Percentiles rank a stretch among this genome's conserved stretches.
These are phyloP conservation scores for Austrolebias charrua DNA, from an alignment of 2,797 vertebrate species.

Conservation along the genomic window DNA sequence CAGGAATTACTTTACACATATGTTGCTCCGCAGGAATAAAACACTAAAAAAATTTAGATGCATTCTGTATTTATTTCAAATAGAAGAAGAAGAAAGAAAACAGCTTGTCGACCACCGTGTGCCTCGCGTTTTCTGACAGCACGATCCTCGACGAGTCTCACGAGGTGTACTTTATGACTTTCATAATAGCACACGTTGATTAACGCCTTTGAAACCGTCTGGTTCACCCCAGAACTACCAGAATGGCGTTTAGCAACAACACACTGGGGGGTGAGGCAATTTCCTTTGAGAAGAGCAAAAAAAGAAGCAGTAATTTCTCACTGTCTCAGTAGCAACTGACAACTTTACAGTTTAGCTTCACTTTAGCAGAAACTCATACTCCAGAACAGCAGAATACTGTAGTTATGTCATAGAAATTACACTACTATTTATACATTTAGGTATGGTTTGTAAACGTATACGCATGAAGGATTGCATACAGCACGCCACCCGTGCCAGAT, in stretches of 20 bases:
- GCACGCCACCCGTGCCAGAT: no score
- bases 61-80: conserved; percentile 19
- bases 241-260: conserved; percentile 38
- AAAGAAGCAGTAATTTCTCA: neutral
- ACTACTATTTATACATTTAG: no score
- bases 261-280: conserved; percentile 24
- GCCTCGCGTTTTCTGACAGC: conserved; percentile 13
- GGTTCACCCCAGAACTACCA: conserved; percentile 28
- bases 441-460: no score
- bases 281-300: conserved; percentile 19
- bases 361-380: neutral
- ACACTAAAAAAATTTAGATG: neutral
- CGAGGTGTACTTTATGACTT: conserved; percentile 32
- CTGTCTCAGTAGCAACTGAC: conserved; percentile 6
- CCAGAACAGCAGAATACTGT: neutral
- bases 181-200: conserved; percentile 38
- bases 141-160: conserved; percentile 1
- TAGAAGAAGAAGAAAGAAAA: conserved; percentile 5
- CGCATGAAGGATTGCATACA: no score
- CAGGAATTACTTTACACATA: conserved; percentile 2
- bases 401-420: neutral
- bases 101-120: neutral
- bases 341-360: neutral
- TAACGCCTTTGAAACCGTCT: conserved; percentile 20
- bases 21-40: neutral